phyloP scores from a whole-genome alignment of 2,113 vertebrate species.

The Cyprinodon variegatus region DNA sequence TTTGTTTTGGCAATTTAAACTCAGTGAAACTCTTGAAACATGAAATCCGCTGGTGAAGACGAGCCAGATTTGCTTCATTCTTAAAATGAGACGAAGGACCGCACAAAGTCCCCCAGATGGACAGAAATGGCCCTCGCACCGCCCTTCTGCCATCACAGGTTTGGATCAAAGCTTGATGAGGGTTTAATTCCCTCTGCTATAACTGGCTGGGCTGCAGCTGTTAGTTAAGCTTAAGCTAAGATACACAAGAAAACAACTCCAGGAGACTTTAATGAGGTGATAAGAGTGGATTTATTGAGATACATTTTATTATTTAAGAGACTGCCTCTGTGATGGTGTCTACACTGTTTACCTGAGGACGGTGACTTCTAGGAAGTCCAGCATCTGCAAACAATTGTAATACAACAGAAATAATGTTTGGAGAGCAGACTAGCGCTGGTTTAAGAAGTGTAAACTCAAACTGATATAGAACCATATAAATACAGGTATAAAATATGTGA shows the following conservation, averaged over 20 bases:
- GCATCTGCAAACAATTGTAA: conserved; percentile 56
- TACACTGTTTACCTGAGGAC: conserved; percentile 77
- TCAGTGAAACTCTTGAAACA: not conserved
- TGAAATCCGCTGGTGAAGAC: not conserved
- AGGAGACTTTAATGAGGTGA: conserved; percentile 13
- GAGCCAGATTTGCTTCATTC: not conserved
- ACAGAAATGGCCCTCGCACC: too few relatives aligned
- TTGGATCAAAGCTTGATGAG: not conserved
- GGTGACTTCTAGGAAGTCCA: conserved; percentile 63
- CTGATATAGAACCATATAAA: conserved; percentile 39
- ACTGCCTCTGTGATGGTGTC: conserved; percentile 49
- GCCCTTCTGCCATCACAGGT: not conserved
- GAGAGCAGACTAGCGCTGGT: conserved; percentile 41
- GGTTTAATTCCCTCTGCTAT: not conserved
- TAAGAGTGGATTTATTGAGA: conserved; percentile 59
- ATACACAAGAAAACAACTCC: not conserved
- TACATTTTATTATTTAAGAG: conserved; percentile 46
- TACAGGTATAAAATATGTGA: conserved; percentile 38
- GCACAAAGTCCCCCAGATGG: too few relatives aligned
- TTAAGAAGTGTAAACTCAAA: conserved; percentile 20
- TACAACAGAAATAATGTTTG: conserved; percentile 9
- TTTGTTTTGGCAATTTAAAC: not conserved
- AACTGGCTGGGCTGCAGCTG: not conserved
- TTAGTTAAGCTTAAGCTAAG: not conserved
- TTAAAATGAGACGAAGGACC: not conserved